Conservation (phyloP, 2,888 invertebrate species). For the Clusia tigrina region DNA sequence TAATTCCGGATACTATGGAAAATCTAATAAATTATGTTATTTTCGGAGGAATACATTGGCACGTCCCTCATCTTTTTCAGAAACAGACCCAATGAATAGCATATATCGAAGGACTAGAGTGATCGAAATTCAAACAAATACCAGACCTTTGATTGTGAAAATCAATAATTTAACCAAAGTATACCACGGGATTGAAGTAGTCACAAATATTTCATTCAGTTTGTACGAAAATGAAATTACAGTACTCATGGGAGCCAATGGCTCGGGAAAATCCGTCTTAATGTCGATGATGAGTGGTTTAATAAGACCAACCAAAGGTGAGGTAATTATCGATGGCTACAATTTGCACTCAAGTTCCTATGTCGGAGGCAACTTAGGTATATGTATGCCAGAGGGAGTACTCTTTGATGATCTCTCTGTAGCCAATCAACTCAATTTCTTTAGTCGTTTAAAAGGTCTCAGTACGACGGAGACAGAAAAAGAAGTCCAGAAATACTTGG, state of each 20-base stretch:
- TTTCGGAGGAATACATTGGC: too few relatives aligned
- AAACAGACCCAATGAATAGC: too few relatives aligned
- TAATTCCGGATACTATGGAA: neutral
- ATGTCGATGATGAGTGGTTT: constrained; percentile 90
- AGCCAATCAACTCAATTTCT: constrained; percentile 81
- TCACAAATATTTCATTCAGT: constrained; percentile 76
- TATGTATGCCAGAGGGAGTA: constrained; percentile 80
- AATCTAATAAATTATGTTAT: too few relatives aligned
- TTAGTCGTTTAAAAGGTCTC: constrained; percentile 74
- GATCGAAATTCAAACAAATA: constrained; percentile 56
- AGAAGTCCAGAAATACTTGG: constrained; percentile 71
- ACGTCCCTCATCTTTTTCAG: too few relatives aligned
- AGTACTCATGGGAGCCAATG: constrained; percentile 76
- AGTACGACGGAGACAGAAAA: constrained; percentile 61
- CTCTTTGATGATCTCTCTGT: constrained; percentile 73
- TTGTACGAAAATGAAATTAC: constrained; percentile 73
- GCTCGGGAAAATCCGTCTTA: constrained; percentile 88
- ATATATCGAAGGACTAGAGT: constrained; percentile 44
- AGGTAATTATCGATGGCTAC: constrained; percentile 73
- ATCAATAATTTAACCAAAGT: constrained; percentile 69
- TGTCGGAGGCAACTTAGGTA: constrained; percentile 74
- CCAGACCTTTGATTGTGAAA: too few relatives aligned
- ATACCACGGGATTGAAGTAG: constrained; percentile 73
- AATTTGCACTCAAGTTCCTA: constrained; percentile 67
- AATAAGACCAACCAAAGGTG: constrained; percentile 71